A percentile compares a stretch with the other conserved stretches of the same genome.
Evolutionary conservation across 1,140 invertebrate genomes (phyloP).

Genomic region (Colletes gigas): DNA sequence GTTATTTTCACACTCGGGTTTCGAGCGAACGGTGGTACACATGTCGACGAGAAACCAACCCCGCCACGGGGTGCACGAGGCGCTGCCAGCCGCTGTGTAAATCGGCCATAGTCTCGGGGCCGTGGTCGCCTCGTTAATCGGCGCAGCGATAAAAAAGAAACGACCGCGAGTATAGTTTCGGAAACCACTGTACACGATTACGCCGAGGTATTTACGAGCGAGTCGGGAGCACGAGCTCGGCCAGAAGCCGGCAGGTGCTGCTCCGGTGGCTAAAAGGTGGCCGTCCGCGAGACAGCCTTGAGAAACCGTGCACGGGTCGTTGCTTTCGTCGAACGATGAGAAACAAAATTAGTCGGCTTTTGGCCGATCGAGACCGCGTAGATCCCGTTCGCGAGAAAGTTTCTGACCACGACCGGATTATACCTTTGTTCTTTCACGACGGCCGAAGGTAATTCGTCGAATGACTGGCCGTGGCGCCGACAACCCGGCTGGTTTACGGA

Average conservation of each 20-base stretch:
- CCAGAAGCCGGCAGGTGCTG: conserved; percentile 64
- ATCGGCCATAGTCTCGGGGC: too few relatives aligned
- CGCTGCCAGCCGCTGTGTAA: neutral
- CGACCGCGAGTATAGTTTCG: conserved; percentile 26
- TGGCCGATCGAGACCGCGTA: conserved; percentile 29
- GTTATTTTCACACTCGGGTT: conserved; percentile 25
- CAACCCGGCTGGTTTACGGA: neutral
- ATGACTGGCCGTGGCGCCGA: neutral
- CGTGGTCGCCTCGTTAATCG: too few relatives aligned
- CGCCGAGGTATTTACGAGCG: conserved; percentile 60
- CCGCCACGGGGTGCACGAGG: neutral
- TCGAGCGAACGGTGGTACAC: neutral
- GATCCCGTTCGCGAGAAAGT: conserved; percentile 34
- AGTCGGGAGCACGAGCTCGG: conserved; percentile 44
- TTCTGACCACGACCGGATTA: neutral
- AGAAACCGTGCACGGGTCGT: conserved; percentile 65
- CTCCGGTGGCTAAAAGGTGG: conserved; percentile 56
- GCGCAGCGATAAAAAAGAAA: neutral
- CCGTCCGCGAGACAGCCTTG: conserved; percentile 61
- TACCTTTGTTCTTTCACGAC: neutral
- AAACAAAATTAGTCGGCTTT: conserved; percentile 66
- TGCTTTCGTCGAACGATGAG: conserved; percentile 66
- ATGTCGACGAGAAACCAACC: conserved; percentile 16
- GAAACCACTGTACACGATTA: conserved; percentile 50
- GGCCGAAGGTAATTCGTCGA: conserved; percentile 7